Percentiles rank a stretch among this genome's conserved stretches.
Conservation (phyloP, 2,113 vertebrate species). For the Hippocampus zosterae region DNA sequence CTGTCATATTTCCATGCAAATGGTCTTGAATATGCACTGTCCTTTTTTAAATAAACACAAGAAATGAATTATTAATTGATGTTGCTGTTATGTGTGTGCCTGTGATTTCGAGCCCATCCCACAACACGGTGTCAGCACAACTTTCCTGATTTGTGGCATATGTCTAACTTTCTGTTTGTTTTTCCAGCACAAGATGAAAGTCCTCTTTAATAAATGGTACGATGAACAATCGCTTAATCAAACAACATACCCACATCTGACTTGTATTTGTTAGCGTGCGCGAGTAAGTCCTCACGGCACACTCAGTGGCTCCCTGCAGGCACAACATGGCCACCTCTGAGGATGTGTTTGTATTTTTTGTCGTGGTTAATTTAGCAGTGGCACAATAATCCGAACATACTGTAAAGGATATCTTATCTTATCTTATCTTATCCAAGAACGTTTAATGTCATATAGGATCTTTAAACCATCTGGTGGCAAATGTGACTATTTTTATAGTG, state of each 20-base stretch:
- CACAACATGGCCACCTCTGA: not conserved
- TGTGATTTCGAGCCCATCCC: not conserved
- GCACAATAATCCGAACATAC: not conserved
- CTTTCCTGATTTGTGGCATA: not conserved
- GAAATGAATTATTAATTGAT: too few species aligned
- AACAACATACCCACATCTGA: not conserved
- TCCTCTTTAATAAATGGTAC: not conserved
- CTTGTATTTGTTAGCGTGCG: not conserved
- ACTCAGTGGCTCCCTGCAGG: not conserved
- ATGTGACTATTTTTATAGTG: not conserved
- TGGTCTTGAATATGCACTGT: too few species aligned
- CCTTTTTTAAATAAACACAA: too few species aligned
- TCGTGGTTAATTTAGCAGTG: not conserved
- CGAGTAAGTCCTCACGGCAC: not conserved
- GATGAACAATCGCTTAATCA: not conserved
- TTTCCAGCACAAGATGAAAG: not conserved
- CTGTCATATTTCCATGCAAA: too few species aligned
- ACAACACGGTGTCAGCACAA: not conserved
- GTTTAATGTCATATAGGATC: constrained; percentile 1
- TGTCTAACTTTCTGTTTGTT: not conserved
- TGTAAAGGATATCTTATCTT: too few species aligned
- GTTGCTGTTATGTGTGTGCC: not conserved
- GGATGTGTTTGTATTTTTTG: not conserved
- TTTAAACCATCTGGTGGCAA: constrained; percentile 22
- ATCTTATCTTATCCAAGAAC: not conserved